phyloP scores from a whole-genome alignment of 2,113 vertebrate species.

The Ondatra zibethicus region DNA sequence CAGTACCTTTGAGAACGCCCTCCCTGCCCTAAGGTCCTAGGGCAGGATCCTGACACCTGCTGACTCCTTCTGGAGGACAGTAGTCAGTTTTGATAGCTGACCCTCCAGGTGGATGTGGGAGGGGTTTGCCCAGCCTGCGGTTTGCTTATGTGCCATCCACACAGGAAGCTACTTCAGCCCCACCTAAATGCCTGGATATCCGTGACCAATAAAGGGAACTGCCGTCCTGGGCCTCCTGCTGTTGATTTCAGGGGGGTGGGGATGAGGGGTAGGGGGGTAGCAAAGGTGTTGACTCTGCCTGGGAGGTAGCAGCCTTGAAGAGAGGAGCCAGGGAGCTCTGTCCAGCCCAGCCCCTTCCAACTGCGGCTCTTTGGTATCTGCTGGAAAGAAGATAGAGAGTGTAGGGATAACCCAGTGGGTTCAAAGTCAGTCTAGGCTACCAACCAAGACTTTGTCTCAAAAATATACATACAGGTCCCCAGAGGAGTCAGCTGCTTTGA shows the following conservation, averaged over 20 bases:
- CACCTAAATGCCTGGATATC: background rate
- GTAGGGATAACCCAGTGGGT: background rate
- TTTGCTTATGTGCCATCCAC: background rate
- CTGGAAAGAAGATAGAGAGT: background rate
- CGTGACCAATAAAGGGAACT: background rate
- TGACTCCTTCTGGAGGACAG: rapidly evolving
- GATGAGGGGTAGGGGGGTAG: too few relatives aligned
- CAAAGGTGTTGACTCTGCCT: too few relatives aligned
- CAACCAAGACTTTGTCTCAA: background rate
- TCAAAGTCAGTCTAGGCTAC: background rate
- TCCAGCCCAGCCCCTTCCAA: background rate
- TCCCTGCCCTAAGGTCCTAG: background rate
- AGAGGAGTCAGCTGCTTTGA: background rate
- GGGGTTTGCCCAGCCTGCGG: background rate
- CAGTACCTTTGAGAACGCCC: background rate
- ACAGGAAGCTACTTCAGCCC: background rate
- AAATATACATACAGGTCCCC: background rate
- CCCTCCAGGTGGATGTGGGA: rapidly evolving
- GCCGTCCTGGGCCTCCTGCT: background rate
- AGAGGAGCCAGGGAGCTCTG: background rate
- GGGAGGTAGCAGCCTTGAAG: background rate
- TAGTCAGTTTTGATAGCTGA: background rate
- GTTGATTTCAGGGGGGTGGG: too few relatives aligned
- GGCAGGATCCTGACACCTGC: background rate
- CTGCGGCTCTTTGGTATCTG: background rate